phyloP scores from a whole-genome alignment of 2,888 invertebrate species.

The Mythimna ferrago region DNA sequence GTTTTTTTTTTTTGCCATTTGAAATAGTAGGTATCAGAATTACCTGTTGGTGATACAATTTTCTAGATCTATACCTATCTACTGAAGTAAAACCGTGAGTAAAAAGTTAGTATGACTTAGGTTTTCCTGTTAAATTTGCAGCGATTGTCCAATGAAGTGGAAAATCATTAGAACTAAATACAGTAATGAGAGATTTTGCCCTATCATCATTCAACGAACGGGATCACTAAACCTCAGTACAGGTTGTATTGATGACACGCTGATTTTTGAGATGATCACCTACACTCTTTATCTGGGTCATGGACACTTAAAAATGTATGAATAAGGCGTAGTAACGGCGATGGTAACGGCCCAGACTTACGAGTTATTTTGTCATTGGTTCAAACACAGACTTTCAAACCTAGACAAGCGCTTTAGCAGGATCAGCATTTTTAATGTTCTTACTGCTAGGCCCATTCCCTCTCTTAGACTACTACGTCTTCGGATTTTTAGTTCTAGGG shows the following conservation, averaged over 20 bases:
- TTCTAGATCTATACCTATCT: background rate
- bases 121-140: slow-evolving; percentile 43
- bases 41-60: background rate
- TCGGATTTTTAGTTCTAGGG: too few species aligned
- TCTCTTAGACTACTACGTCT: too few species aligned
- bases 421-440: too few species aligned
- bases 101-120: background rate
- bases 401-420: too few species aligned
- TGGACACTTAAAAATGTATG: background rate
- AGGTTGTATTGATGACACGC: slow-evolving; percentile 10
- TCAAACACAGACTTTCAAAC: too few species aligned
- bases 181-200: slow-evolving; percentile 25
- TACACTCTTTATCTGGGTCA: background rate
- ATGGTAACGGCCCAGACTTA: too few species aligned
- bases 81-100: too few species aligned
- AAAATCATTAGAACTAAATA: slow-evolving; percentile 25
- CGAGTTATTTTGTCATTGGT: too few species aligned
- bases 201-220: slow-evolving; percentile 31
- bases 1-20: background rate
- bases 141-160: slow-evolving; percentile 22
- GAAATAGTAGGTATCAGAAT: background rate
- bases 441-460: too few species aligned
- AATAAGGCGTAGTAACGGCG: too few species aligned
- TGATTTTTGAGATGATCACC: background rate
- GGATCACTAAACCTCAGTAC: slow-evolving; percentile 16